Conservation (phyloP, 2,113 vertebrate species). For the Gambusia affinis region DNA sequence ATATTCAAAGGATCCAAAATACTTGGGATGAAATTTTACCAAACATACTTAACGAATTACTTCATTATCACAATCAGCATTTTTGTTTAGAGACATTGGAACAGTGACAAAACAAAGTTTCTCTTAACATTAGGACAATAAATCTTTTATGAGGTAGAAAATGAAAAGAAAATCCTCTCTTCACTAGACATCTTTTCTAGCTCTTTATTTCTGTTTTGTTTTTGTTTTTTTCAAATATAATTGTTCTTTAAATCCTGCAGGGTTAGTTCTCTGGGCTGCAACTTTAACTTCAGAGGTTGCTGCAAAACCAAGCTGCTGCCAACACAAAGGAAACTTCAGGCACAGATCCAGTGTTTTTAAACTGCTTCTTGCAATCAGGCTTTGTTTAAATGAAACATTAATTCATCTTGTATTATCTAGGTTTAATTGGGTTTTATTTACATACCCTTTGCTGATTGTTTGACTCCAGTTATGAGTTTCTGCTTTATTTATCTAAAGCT, state of each 20-base stretch:
- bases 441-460: constrained; percentile 4
- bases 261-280: background rate
- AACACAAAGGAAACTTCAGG: background rate
- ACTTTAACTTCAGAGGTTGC: background rate
- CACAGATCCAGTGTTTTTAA: constrained; percentile 5
- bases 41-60: no score
- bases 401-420: rapidly evolving
- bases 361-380: background rate
- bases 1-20: no score
- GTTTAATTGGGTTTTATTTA: background rate
- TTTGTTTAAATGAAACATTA: background rate
- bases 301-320: background rate
- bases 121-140: no score
- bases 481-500: constrained; percentile 1
- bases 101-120: no score
- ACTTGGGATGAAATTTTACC: no score
- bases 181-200: no score
- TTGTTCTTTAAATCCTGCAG: background rate
- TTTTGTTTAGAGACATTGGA: no score
- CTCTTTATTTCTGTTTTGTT: no score
- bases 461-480: background rate
- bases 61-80: no score
- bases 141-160: no score
- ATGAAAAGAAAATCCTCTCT: no score
- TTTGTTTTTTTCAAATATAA: no score